Percentiles rank a stretch among this genome's conserved stretches.
These are phyloP conservation scores for Cephus spinipes DNA, from an alignment of 2,888 invertebrate species.

Conservation along the genomic window DNA sequence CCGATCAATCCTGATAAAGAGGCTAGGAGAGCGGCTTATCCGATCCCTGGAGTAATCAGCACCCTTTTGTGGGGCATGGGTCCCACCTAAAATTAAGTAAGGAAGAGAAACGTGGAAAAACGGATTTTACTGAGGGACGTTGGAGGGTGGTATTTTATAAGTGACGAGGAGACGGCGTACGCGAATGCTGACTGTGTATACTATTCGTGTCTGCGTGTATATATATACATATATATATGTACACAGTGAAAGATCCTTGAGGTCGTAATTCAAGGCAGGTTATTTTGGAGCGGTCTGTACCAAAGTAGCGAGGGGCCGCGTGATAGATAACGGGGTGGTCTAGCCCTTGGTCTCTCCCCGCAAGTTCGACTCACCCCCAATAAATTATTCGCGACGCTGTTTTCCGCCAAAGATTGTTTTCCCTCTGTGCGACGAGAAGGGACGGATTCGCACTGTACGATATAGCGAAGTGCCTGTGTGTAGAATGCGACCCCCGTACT, in stretches of 20 bases:
- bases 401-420: conserved; percentile 52
- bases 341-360: conserved; percentile 38
- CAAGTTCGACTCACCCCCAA: conserved; percentile 41
- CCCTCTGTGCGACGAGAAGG: conserved; percentile 25
- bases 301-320: conserved; percentile 23
- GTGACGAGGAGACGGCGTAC: background rate
- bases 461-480: conserved; percentile 9
- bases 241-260: background rate
- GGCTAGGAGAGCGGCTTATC: background rate
- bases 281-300: conserved; percentile 35
- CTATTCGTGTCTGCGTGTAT: background rate
- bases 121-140: background rate
- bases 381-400: conserved; percentile 52
- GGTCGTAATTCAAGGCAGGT: conserved; percentile 14
- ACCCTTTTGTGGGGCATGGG: background rate
- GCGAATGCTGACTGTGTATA: background rate
- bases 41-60: background rate
- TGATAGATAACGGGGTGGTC: conserved; percentile 49
- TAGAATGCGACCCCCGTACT: too few species aligned
- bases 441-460: background rate
- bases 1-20: background rate
- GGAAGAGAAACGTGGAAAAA: background rate
- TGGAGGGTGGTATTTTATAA: background rate
- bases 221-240: background rate
- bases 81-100: background rate